phyloP scores from a whole-genome alignment of 2,888 invertebrate species.

The Limnephilus rhombicus region DNA sequence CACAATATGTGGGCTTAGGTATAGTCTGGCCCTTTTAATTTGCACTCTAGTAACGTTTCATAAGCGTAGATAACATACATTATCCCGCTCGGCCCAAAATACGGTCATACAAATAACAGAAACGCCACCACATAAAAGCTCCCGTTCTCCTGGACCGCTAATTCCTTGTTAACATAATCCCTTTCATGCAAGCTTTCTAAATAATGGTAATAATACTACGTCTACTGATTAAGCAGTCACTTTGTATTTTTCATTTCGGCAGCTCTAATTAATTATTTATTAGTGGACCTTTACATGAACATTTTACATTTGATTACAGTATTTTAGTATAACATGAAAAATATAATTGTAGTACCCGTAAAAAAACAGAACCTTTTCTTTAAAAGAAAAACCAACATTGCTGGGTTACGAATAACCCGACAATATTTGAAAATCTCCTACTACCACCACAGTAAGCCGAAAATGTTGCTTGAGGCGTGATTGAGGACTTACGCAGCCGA shows the following conservation, averaged over 20 bases:
- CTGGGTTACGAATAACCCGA: no score
- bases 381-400: no score
- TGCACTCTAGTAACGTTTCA: background rate
- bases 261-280: background rate
- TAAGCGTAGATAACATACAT: background rate
- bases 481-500: no score
- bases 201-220: background rate
- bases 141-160: slow-evolving; percentile 5
- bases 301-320: no score
- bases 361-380: no score
- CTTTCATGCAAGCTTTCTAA: background rate
- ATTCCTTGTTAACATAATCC: slow-evolving; percentile 35
- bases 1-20: background rate
- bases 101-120: background rate
- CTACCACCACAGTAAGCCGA: no score
- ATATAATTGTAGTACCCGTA: no score
- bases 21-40: background rate
- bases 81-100: background rate
- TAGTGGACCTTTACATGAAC: no score
- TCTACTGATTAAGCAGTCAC: background rate
- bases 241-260: background rate
- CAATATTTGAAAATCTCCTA: no score
- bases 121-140: background rate
- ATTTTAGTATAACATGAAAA: no score
- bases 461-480: no score